Evolutionary conservation across 2,888 invertebrate genomes (phyloP).

Genomic region (Pristionchus japonicus): DNA sequence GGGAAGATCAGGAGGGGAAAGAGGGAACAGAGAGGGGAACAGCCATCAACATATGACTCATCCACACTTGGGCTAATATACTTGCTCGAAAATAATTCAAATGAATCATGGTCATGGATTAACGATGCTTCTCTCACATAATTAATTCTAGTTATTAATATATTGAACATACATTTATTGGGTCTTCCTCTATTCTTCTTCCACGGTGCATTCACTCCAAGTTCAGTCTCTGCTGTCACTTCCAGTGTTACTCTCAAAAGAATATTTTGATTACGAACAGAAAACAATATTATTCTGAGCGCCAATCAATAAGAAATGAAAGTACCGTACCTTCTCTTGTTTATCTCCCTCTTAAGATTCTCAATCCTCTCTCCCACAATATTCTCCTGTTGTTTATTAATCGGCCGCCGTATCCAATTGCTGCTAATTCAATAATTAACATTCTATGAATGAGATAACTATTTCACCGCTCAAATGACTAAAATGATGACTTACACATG

Average conservation of each 20-base stretch:
- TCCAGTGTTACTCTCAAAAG: slow-evolving; percentile 57
- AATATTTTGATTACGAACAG: not conserved
- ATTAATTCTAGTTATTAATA: not conserved
- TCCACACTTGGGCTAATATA: not conserved
- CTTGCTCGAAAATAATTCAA: not conserved
- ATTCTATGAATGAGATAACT: not conserved
- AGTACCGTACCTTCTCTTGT: slow-evolving; percentile 54
- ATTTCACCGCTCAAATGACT: not conserved
- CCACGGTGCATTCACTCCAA: slow-evolving; percentile 64
- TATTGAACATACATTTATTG: not conserved
- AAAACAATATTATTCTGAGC: not conserved
- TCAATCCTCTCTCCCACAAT: slow-evolving; percentile 60
- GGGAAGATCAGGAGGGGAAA: not conserved
- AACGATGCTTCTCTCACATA: not conserved
- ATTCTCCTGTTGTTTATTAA: slow-evolving; percentile 54
- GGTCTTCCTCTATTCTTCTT: slow-evolving; percentile 55
- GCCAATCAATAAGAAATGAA: not conserved
- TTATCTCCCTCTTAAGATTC: slow-evolving; percentile 59
- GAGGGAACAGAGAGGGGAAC: slow-evolving; percentile 5
- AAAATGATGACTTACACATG: slow-evolving; percentile 6
- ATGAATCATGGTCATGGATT: too few species aligned
- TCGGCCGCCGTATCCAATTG: slow-evolving; percentile 40
- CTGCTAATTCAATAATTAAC: not conserved
- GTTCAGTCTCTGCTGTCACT: slow-evolving; percentile 56
- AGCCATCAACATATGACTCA: not conserved